Evolutionary conservation across 2,113 vertebrate genomes (phyloP).

Genomic region (Nanger granti): DNA sequence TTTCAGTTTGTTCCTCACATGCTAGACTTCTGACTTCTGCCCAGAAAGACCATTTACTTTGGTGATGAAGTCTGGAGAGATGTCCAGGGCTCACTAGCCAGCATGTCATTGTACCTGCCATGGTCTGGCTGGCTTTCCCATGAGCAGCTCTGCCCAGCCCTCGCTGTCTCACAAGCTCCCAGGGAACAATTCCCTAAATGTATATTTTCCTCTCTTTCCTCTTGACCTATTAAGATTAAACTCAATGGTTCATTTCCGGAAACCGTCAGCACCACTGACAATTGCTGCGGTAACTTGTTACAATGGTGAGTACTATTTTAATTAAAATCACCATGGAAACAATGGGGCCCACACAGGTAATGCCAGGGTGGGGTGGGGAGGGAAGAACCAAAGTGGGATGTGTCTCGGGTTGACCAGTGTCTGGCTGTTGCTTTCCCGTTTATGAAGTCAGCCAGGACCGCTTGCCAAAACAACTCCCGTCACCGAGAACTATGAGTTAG

Average conservation of each 20-base stretch:
- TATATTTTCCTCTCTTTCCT: neutral
- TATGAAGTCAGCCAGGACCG: neutral
- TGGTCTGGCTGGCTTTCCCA: neutral
- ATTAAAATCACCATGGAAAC: neutral
- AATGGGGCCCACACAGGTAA: neutral
- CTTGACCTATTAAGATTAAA: neutral
- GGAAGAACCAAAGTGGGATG: neutral
- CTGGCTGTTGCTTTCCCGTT: neutral
- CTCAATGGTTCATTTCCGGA: neutral
- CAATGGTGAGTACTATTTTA: neutral
- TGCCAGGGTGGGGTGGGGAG: too few species aligned
- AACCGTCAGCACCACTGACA: neutral
- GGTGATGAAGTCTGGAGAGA: neutral
- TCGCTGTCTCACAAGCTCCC: neutral
- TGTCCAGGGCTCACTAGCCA: neutral
- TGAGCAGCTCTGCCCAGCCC: neutral
- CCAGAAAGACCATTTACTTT: neutral
- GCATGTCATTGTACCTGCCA: neutral
- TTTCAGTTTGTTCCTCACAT: neutral
- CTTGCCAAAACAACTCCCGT: neutral
- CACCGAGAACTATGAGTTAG: neutral
- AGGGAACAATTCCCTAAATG: neutral
- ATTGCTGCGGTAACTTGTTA: neutral
- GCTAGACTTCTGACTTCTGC: neutral
- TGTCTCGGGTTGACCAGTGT: neutral